A percentile compares a stretch with the other conserved stretches of the same genome.
Conservation (phyloP, 2,888 invertebrate species). For the Euplexia lucipara region DNA sequence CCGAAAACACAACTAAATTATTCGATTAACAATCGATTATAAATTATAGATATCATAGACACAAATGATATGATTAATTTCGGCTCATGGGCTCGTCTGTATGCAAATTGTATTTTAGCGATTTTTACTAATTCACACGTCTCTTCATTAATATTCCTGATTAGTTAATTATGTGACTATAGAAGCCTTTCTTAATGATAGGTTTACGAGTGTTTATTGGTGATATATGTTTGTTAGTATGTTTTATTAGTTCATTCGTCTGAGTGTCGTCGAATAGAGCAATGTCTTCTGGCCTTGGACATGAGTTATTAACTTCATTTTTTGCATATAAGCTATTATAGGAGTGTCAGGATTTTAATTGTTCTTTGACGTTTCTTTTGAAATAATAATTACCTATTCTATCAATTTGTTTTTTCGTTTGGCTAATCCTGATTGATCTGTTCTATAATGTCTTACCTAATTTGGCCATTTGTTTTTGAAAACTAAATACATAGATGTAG, state of each 20-base stretch:
- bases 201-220: slow-evolving; percentile 56
- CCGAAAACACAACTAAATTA: slow-evolving; percentile 37
- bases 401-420: neutral
- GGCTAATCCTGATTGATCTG: neutral
- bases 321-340: slow-evolving; percentile 26
- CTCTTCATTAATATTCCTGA: slow-evolving; percentile 36
- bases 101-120: slow-evolving; percentile 56
- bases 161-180: slow-evolving; percentile 42
- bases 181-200: slow-evolving; percentile 45
- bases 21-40: slow-evolving; percentile 51
- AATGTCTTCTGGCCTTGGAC: slow-evolving; percentile 40
- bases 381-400: neutral
- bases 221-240: slow-evolving; percentile 61
- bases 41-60: slow-evolving; percentile 42
- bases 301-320: slow-evolving; percentile 32
- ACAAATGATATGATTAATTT: slow-evolving; percentile 48
- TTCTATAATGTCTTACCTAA: neutral
- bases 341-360: slow-evolving; percentile 22
- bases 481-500: too few species aligned
- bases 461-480: too few species aligned
- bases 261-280: slow-evolving; percentile 36
- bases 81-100: slow-evolving; percentile 31
- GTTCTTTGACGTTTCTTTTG: slow-evolving; percentile 13
- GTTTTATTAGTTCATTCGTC: slow-evolving; percentile 57
- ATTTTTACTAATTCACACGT: slow-evolving; percentile 53